Evolutionary conservation across 53 echinoderm and acorn worm genomes (phyloP), one percentile per base, ranked within the genome.

Genomic region (Paracentrotus lividus): DNA sequence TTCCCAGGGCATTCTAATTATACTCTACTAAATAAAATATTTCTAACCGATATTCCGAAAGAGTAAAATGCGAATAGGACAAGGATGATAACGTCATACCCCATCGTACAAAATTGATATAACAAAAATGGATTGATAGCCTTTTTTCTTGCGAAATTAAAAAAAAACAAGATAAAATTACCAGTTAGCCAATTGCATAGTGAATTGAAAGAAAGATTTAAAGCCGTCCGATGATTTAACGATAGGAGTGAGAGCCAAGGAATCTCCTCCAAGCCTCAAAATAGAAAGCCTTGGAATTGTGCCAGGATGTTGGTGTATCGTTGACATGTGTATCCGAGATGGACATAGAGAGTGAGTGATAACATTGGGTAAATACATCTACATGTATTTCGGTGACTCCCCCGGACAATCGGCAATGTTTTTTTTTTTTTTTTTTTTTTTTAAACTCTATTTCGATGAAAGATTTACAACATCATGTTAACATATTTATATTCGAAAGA

Each of bases 231-330:
- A 27, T 36, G 56, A 34, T 86, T 86, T 54, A 34, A 86, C 34
- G 86, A 54, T 55, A 54, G 86, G 18, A 56, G 86, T 55, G 86
- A 56, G 57, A 86, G 86, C 1, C 47, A 38, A 34, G 86, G 33
- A 86, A 54, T 86, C 57, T 52, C 20, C 31, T 18, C 34, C 33
- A 86, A 14, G 8, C 47, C 86, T 56, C 7, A 86, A 86, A 86
- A 86, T 86, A 86, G 86, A 86, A 33, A 27, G 47, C 47, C 43
- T 27, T 18, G 47, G 20, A 72, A 54, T 33, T 86, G 33, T 86
- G 56, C 34, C 86, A 86, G 10, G 86, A 55, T 21, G n/a, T n/a
- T n/a, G n/a, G n/a, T n/a, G 86, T 34, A 21, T 56, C 8, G 56
- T 34, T 86, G 86, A 56, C 55, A 86, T 86, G 36, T 56, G 86